phyloP scores from a whole-genome alignment of 1,140 invertebrate species.

The Drosophila burlai region DNA sequence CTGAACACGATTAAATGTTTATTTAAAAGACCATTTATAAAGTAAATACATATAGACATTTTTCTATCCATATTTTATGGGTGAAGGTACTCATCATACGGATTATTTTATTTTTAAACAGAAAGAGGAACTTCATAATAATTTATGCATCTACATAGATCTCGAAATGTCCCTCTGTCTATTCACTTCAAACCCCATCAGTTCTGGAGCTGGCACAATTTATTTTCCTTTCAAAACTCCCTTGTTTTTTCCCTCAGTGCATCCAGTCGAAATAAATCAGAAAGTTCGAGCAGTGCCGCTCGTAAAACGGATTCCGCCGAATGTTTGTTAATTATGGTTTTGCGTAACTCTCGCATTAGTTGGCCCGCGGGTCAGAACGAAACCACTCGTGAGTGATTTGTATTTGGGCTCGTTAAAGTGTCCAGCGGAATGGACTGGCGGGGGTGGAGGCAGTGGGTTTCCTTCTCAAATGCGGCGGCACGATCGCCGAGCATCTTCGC shows the following conservation, averaged over 20 bases:
- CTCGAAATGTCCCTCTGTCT: too few relatives aligned
- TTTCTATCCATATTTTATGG: too few relatives aligned
- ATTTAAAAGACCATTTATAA: too few relatives aligned
- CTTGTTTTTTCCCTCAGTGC: not conserved
- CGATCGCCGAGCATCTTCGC: constrained; percentile 61
- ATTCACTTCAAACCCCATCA: too few relatives aligned
- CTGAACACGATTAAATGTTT: too few relatives aligned
- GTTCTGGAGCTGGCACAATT: accelerated
- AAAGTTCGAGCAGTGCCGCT: constrained; percentile 42
- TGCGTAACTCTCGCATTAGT: constrained; percentile 70
- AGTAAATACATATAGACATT: too few relatives aligned
- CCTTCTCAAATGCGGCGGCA: constrained; percentile 72
- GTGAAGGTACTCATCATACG: too few relatives aligned
- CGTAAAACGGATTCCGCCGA: constrained; percentile 75
- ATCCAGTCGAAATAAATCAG: constrained; percentile 64
- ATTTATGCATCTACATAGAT: too few relatives aligned
- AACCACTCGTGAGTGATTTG: constrained; percentile 74
- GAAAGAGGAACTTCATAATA: too few relatives aligned
- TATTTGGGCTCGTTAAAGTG: constrained; percentile 80
- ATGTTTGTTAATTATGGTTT: constrained; percentile 83
- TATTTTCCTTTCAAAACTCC: not conserved
- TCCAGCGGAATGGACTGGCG: constrained; percentile 68
- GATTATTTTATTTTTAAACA: too few relatives aligned
- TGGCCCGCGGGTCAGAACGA: constrained; percentile 43
- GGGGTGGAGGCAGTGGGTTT: constrained; percentile 43